Conservation (phyloP, 2,113 vertebrate species). For the Atractosteus spatula region DNA sequence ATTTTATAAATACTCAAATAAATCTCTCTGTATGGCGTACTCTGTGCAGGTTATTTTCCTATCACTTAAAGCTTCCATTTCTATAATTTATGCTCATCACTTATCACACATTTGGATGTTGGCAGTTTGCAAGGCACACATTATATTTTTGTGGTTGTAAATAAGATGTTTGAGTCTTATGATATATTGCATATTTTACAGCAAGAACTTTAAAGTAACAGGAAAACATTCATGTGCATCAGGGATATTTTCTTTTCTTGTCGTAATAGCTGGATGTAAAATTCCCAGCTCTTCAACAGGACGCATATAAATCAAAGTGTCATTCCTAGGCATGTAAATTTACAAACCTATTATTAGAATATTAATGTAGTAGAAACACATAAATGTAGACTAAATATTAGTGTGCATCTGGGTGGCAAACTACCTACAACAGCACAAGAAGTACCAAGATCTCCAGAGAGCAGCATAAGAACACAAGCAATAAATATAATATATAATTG, state of each 20-base stretch:
- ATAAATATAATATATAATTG: too few species aligned
- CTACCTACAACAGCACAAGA: too few species aligned
- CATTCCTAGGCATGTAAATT: too few species aligned
- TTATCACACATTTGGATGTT: neutral
- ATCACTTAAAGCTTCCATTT: neutral
- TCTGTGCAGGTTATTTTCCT: neutral
- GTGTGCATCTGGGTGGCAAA: too few species aligned
- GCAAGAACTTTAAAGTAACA: neutral
- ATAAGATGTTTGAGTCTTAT: slow-evolving; percentile 1
- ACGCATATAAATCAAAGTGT: too few species aligned
- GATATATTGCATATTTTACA: neutral
- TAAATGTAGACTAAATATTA: too few species aligned
- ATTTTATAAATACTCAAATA: neutral
- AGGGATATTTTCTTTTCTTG: neutral
- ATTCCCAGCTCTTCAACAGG: neutral
- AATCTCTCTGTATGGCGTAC: neutral
- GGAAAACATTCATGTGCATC: neutral
- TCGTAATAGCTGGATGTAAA: too few species aligned
- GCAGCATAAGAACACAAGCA: too few species aligned
- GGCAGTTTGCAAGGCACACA: slow-evolving; percentile 1
- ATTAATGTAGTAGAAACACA: too few species aligned
- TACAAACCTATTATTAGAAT: too few species aligned
- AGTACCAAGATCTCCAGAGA: too few species aligned
- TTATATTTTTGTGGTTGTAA: slow-evolving; percentile 1
- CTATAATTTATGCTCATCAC: slow-evolving; percentile 8